phyloP scores from a whole-genome alignment of 37 sponge, comb jelly and placozoan species.

The Mnemiopsis leidyi region DNA sequence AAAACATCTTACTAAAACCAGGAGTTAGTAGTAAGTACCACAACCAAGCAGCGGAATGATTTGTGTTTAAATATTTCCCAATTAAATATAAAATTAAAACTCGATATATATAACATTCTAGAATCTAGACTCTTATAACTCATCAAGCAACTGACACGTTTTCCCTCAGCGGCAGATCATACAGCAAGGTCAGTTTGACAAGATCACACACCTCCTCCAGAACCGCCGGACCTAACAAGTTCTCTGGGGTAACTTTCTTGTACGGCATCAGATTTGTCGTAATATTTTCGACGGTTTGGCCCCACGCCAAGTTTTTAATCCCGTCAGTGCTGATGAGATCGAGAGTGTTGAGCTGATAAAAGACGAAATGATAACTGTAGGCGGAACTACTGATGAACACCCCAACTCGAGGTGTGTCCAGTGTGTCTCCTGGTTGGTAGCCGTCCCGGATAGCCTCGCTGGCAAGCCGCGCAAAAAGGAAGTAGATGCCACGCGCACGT shows the following conservation, averaged over 20 bases:
- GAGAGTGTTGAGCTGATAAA: slow-evolving; percentile 63
- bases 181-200: neutral
- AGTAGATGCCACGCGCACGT: slow-evolving; percentile 63
- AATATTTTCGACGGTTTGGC: neutral
- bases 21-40: too few relatives aligned
- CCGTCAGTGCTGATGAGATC: neutral
- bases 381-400: slow-evolving; percentile 34
- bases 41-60: too few relatives aligned
- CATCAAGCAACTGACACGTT: neutral
- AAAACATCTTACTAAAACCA: too few relatives aligned
- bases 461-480: slow-evolving; percentile 34
- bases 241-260: slow-evolving; percentile 41
- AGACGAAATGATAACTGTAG: slow-evolving; percentile 17
- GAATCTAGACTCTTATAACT: too few relatives aligned
- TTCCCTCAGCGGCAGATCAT: neutral
- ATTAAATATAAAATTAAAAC: too few relatives aligned
- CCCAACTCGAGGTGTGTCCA: slow-evolving; percentile 13
- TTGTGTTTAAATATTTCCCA: too few relatives aligned
- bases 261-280: slow-evolving; percentile 13
- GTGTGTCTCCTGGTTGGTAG: neutral
- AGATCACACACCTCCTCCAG: slow-evolving; percentile 7
- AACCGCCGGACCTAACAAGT: slow-evolving; percentile 38
- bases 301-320: slow-evolving; percentile 63
- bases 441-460: slow-evolving; percentile 55
- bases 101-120: too few relatives aligned